These are phyloP conservation scores for Drosophila equinoxialis DNA, from an alignment of 1,140 invertebrate species.

Conservation along the genomic window DNA sequence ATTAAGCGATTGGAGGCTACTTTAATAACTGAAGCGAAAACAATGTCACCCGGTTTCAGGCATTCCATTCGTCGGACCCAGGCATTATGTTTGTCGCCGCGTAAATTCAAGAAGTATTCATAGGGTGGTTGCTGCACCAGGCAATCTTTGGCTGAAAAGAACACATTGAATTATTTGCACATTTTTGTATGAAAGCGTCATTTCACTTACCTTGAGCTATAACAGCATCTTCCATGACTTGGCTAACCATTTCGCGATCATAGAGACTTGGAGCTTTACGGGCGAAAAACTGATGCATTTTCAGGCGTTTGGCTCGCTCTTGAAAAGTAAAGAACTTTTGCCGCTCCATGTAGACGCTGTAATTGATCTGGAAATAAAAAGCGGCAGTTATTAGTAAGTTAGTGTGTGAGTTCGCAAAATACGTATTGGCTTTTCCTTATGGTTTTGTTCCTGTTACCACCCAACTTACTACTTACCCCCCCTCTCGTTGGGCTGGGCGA, in stretches of 20 bases:
- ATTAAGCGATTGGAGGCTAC: constrained; percentile 87
- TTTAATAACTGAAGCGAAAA: constrained; percentile 90
- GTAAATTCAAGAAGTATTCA: constrained; percentile 88
- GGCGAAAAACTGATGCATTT: constrained; percentile 92
- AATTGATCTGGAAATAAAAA: constrained; percentile 84
- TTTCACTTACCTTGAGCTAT: constrained; percentile 32
- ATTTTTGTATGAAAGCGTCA: not conserved
- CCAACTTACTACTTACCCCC: not conserved
- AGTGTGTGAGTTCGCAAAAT: not conserved
- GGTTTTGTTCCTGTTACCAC: not conserved
- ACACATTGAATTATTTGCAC: not conserved
- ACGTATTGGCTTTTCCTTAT: not conserved
- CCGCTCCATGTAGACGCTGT: constrained; percentile 89
- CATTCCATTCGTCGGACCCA: constrained; percentile 52
- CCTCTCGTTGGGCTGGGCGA: constrained; percentile 62
- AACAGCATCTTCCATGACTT: constrained; percentile 83
- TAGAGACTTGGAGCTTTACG: constrained; percentile 89
- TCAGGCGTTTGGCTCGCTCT: constrained; percentile 91
- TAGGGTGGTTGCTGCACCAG: constrained; percentile 87
- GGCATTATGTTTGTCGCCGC: constrained; percentile 65
- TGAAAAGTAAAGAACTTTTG: constrained; percentile 91
- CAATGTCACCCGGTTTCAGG: constrained; percentile 90
- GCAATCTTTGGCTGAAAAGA: constrained; percentile 23
- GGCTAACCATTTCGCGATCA: constrained; percentile 83
- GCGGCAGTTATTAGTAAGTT: not conserved